Conservation (phyloP, 2,888 invertebrate genomes). For the Drosophila atripex region DNA sequence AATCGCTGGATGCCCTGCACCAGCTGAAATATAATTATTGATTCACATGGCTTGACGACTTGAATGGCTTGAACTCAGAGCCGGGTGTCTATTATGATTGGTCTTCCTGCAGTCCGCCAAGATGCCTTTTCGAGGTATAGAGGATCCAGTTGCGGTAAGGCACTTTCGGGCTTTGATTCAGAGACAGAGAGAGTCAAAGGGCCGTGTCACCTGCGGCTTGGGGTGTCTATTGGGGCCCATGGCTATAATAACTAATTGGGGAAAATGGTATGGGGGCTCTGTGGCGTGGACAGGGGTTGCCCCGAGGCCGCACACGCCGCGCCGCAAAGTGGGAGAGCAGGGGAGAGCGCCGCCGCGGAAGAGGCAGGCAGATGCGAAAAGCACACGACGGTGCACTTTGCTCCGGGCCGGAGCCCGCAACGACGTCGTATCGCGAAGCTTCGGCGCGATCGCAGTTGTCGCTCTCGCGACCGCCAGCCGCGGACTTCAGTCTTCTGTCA, state of each 20-base stretch:
- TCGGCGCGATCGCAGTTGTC: slow-evolving; percentile 39
- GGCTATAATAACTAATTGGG: slow-evolving; percentile 23
- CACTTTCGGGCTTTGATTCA: too few relatives aligned
- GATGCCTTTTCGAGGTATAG: too few relatives aligned
- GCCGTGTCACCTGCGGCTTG: neutral
- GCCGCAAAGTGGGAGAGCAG: neutral
- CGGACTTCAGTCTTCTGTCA: slow-evolving; percentile 80
- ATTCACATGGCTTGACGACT: too few relatives aligned
- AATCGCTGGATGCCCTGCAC: too few relatives aligned
- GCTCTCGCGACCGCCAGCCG: slow-evolving; percentile 18
- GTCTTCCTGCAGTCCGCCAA: too few relatives aligned
- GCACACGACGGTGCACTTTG: slow-evolving; percentile 56
- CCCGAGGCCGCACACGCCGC: slow-evolving; percentile 34
- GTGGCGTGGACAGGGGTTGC: slow-evolving; percentile 23
- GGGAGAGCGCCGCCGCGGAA: neutral
- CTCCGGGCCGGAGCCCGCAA: slow-evolving; percentile 29
- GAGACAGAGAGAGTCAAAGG: neutral
- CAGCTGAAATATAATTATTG: too few relatives aligned
- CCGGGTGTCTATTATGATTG: too few relatives aligned
- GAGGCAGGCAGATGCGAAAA: slow-evolving; percentile 9
- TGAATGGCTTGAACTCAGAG: too few relatives aligned
- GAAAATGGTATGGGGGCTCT: slow-evolving; percentile 9
- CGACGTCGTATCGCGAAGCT: slow-evolving; percentile 27
- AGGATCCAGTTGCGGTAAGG: too few relatives aligned
- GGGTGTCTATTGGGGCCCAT: slow-evolving; percentile 8